A percentile compares a stretch with the other conserved stretches of the same genome.
phyloP scores from a whole-genome alignment of 2,888 invertebrate species.

The Ligdia adustata region DNA sequence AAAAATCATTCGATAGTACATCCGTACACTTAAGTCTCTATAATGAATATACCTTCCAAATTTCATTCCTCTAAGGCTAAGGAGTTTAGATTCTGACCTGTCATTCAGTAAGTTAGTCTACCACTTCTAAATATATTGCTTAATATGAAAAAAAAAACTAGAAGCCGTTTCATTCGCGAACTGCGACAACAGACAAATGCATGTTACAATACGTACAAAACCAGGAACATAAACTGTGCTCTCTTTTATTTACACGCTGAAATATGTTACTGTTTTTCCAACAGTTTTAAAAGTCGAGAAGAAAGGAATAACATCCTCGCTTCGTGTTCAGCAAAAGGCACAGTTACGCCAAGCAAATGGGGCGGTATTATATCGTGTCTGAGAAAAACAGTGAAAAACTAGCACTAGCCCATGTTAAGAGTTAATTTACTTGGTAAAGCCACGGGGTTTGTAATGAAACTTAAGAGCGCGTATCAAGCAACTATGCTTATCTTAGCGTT shows the following conservation, averaged over 20 bases:
- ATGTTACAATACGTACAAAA: slow-evolving; percentile 16
- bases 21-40: no score
- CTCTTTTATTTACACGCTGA: slow-evolving; percentile 24
- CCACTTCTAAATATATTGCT: no score
- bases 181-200: slow-evolving; percentile 21
- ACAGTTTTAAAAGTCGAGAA: slow-evolving; percentile 26
- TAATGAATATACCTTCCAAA: no score
- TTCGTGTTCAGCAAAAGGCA: slow-evolving; percentile 38
- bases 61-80: no score
- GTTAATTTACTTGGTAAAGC: slow-evolving; percentile 18
- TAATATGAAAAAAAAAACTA: no score
- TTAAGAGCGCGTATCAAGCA: no score
- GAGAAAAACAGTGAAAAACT: slow-evolving; percentile 38
- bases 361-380: slow-evolving; percentile 29
- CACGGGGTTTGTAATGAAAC: slow-evolving; percentile 9
- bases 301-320: slow-evolving; percentile 30
- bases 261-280: slow-evolving; percentile 27
- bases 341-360: slow-evolving; percentile 49
- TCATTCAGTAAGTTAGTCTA: no score
- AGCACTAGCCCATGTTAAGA: slow-evolving; percentile 18
- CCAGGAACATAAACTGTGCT: slow-evolving; percentile 16
- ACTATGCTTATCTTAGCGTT: no score
- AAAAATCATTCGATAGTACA: no score
- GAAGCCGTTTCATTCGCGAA: slow-evolving; percentile 15
- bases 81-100: no score